phyloP scores from a whole-genome alignment of 2,888 invertebrate species.

The Mechanitis mazaeus region DNA sequence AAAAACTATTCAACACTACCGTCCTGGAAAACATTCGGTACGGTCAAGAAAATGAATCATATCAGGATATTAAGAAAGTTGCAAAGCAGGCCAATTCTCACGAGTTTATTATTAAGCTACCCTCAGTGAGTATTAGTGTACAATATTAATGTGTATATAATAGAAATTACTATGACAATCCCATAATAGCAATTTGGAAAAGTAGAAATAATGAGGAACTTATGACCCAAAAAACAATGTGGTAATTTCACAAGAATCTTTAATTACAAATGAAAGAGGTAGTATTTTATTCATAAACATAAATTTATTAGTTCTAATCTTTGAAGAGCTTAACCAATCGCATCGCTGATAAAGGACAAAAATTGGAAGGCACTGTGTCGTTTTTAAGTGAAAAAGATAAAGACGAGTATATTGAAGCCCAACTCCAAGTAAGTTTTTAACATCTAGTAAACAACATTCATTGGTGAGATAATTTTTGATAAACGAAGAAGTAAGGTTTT shows the following conservation, averaged over 20 bases:
- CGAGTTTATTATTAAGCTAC: constrained; percentile 83
- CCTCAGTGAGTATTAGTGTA: constrained; percentile 65
- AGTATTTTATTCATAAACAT: neutral
- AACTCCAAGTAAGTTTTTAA: constrained; percentile 37
- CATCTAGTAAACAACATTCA: no score
- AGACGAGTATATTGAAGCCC: constrained; percentile 44
- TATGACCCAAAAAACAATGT: constrained; percentile 79
- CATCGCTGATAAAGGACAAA: constrained; percentile 40
- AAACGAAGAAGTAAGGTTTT: no score
- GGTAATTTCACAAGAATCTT: constrained; percentile 80
- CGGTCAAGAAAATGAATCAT: constrained; percentile 81
- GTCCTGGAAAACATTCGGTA: constrained; percentile 92
- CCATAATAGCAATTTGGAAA: constrained; percentile 74
- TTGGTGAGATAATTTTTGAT: no score
- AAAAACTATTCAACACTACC: constrained; percentile 83
- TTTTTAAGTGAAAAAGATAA: constrained; percentile 55
- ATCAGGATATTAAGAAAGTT: constrained; percentile 81
- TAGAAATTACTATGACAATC: no score
- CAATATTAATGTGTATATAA: no score
- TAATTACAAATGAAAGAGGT: constrained; percentile 42
- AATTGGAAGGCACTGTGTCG: constrained; percentile 46
- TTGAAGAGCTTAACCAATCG: constrained; percentile 19
- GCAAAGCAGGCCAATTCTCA: constrained; percentile 87
- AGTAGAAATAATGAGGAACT: constrained; percentile 82
- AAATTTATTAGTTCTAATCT: neutral